Percentiles rank a stretch among this genome's conserved stretches.
Evolutionary conservation across 37 sponge, comb jelly and placozoan species (phyloP).

Genomic region (Chondrilla cf. caribensis): DNA sequence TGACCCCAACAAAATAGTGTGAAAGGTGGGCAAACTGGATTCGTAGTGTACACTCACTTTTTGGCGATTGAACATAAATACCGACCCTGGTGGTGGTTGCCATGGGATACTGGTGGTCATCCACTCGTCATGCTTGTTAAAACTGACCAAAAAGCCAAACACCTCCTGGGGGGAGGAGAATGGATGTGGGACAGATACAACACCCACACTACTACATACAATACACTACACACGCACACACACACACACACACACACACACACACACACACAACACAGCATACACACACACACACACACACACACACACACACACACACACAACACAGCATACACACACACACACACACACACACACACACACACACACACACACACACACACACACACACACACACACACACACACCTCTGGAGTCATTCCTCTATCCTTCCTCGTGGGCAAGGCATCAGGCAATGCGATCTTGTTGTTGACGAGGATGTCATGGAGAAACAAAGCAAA

Average conservation of each 20-base stretch:
- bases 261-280: too few species aligned
- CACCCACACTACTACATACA: not conserved
- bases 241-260: not conserved
- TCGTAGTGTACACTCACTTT: not conserved
- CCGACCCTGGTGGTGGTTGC: slow-evolving; percentile 1
- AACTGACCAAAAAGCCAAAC: not conserved
- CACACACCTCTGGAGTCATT: slow-evolving; percentile 10
- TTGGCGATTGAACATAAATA: not conserved
- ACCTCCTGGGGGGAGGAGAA: not conserved
- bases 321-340: not conserved
- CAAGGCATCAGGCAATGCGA: not conserved
- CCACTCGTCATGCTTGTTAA: slow-evolving; percentile 4
- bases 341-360: slow-evolving; percentile 1
- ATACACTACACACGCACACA: too few species aligned
- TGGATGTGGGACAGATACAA: not conserved
- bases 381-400: not conserved
- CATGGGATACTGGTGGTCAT: not conserved
- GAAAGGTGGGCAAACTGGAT: not conserved
- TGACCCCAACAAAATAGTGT: too few species aligned
- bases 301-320: not conserved
- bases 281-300: not conserved
- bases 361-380: not conserved
- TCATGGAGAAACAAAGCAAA: not conserved
- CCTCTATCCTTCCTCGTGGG: not conserved
- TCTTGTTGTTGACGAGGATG: not conserved